Evolutionary conservation across 2,888 invertebrate genomes (phyloP), one percentile per base, ranked within the genome.

Genomic region (Cephus pygmeus): DNA sequence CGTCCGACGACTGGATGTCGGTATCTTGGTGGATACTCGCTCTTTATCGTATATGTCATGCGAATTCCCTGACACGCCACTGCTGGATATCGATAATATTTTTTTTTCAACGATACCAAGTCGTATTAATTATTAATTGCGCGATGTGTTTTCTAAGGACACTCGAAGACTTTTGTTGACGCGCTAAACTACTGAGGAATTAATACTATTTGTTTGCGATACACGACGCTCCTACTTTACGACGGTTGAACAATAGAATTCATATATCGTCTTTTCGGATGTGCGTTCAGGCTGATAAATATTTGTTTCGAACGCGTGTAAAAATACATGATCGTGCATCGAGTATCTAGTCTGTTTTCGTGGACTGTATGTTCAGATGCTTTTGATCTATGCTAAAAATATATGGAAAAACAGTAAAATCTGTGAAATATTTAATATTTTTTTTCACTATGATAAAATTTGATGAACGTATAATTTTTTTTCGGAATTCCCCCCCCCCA

Each of bases 401-500:
- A 4, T 15, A 15, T 15, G 4, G 2, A 15, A 40, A 1, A 4
- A 40, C 15, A 40, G 1, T 40, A 15, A 15, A 40, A 40, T 15
- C 4, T 40, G 6, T 1, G 0, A 40, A 40, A 15, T 40, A 15
- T 6, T 40, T 0, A 6, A 15, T 15, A 15, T 6, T 40, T 40
- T 6, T 40, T 15, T 15, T 0, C 4, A 33, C 40, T 6, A 1
- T 15, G 1, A 15, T 4, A 15, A 6, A 40, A 40, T 40, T 15
- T 4, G 0, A 15, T 1, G 15, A 40, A 40, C 1, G 0, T 15
- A 15, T 40, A 23, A 23, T 56, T 56, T 56, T 56, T 56, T 56
- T 9, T 23, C n/a, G 2, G 0, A 1, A 56, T 56, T 56, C 2
- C 2, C 15, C 9, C 23, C 4, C 12, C 0, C 1, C 2, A 9